Evolutionary conservation across 2,113 vertebrate species (phyloP), one percentile per base, ranked within the genome.

Genomic region (Pygathrix nemaeus): DNA sequence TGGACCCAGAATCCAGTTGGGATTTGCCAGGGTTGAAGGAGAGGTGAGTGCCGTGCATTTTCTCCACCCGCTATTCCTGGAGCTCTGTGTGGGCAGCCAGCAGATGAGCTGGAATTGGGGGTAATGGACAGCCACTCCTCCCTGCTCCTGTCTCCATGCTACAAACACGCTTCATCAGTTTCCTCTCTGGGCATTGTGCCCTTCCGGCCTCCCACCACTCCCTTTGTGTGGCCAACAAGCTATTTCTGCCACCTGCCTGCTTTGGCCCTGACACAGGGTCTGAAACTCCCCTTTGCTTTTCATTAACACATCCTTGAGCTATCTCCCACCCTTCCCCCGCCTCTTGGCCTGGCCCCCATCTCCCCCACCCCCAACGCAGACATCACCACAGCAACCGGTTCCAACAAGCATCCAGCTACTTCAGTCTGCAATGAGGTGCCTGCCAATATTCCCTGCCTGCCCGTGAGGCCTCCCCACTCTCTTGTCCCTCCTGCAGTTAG

Each of bases 361-460:
- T 25, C n/a, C 32, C 79, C 85, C n/a, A 75, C 73, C 68, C 85
- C 40, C 82, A 50, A 90, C 40, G 13, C 68, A 90, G 25, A 78
- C 43, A 72, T 98, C 97, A 94, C 97, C 96, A 94, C 89, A 97
- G 97, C 96, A 98, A 98, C 97, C 55, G 0, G 85, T 95, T 94
- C 61, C 92, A 96, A 73, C 17, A 45, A 94, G 83, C 83, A 80
- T 94, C 78, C 79, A 90, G 93, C 91, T 27, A 59, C 72, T 94
- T 93, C 61, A 85, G 20, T 91, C 75, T 94, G 97, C 48, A 83
- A 32, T 93, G 87, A 91, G 76, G 85, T 5, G 6, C 50, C 87
- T 93, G 96, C 55, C 73, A 84, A 64, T 72, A 50, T 23, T 79
- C 88, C 57, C 88, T 17, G 79, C 66, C 32, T 81, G 66, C 82